Conservation (phyloP, 1,140 invertebrate genomes). For the Zaprionus davidi region DNA sequence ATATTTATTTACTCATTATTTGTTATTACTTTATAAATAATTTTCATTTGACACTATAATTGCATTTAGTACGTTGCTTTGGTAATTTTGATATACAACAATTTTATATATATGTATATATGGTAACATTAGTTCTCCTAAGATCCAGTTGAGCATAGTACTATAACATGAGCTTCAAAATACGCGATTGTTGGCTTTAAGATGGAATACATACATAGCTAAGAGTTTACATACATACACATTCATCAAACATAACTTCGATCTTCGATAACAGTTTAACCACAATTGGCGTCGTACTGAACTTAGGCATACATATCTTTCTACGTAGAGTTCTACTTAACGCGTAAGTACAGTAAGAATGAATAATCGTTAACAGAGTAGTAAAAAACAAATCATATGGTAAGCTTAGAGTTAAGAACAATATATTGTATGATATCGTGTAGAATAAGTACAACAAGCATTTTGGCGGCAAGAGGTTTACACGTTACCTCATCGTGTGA, state of each 20-base stretch:
- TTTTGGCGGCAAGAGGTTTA: slow-evolving; percentile 58
- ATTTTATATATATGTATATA: slow-evolving; percentile 38
- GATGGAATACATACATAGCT: slow-evolving; percentile 53
- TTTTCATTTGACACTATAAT: slow-evolving; percentile 78
- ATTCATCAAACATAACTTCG: slow-evolving; percentile 12
- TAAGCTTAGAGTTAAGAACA: slow-evolving; percentile 33
- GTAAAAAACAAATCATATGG: slow-evolving; percentile 39
- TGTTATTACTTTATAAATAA: slow-evolving; percentile 47
- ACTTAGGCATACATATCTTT: neutral
- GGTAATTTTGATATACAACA: slow-evolving; percentile 79
- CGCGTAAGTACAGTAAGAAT: slow-evolving; percentile 62
- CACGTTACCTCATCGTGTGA: slow-evolving; percentile 13
- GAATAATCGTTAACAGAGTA: slow-evolving; percentile 35
- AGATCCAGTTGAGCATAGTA: slow-evolving; percentile 44
- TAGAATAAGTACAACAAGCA: slow-evolving; percentile 73
- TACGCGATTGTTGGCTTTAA: slow-evolving; percentile 29
- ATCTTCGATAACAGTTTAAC: slow-evolving; percentile 6
- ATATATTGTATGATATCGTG: slow-evolving; percentile 37
- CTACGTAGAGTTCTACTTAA: slow-evolving; percentile 49
- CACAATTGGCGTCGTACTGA: neutral
- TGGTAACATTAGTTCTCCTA: slow-evolving; percentile 40
- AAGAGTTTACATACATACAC: slow-evolving; percentile 39
- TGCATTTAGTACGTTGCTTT: slow-evolving; percentile 58
- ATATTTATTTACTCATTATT: slow-evolving; percentile 46
- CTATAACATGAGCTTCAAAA: slow-evolving; percentile 44